Base-by-base conservation (phyloP, 2,113 vertebrate species). In the Silurus meridionalis region DNA sequence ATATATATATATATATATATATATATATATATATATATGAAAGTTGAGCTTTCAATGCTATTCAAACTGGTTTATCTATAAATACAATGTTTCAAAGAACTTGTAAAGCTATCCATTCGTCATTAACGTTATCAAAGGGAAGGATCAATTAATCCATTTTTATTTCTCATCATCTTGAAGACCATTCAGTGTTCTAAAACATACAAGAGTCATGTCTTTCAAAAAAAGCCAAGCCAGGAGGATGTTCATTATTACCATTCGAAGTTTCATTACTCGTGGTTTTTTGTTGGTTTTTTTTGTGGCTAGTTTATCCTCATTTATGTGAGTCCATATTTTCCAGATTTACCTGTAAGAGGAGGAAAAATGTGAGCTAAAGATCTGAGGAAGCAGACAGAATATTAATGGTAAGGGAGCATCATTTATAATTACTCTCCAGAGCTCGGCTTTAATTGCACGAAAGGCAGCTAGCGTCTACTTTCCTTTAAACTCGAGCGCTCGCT, bases 71-170 rank as follows among this genome's bases (percentile, higher is more conserved):
- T 91, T 89, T 92, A 92, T 92, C 92, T 60, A 60, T 85, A 90
- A 92, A 92, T 91, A 82, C 86, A 86, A 92, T 85, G 90, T 90
- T 94, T 87, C 85, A 75, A 82, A 90, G 91, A 85, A 91, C 87
- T 89, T 93, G 93, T 92, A 91, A 92, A 93, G 93, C 94, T 94
- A 89, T 89, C 90, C 88, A 89, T 91, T 89, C 91, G 90, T 91
- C 89, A 87, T 88, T 87, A 91, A 88, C 92, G 93, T 93, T 91
- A 94, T 94, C 92, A 87, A 91, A 87, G 90, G 91, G 85, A 92
- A 93, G 92, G 94, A 94, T 94, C 92, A 94, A 94, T 91, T 61
- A 88, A 91, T 86, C 89, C 92, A 91, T 92, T 93, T 94, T 92
- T 85, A 93, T 91, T 91, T 91, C 91, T 93, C 90, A 90, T 93